Percentiles rank a stretch among this genome's conserved stretches.
Evolutionary conservation across 2,797 vertebrate species (phyloP).

Genomic region (Ambastaia sidthimunki): DNA sequence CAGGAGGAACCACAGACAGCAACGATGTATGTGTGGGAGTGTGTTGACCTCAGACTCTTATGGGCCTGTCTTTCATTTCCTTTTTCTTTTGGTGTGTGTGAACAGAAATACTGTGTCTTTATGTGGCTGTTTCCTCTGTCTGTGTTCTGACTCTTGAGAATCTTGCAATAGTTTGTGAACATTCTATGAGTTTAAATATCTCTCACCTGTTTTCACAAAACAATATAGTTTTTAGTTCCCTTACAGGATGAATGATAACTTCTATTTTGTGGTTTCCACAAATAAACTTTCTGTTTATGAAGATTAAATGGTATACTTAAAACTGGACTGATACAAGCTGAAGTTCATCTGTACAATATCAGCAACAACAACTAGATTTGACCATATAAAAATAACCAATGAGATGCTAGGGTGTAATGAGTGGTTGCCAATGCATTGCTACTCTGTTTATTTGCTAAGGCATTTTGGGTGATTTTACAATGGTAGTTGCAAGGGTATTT

Average conservation of each 20-base stretch:
- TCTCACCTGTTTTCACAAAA: conserved; percentile 69
- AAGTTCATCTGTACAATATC: conserved; percentile 50
- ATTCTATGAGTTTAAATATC: conserved; percentile 53
- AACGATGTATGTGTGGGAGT: conserved; percentile 66
- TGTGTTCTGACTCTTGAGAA: conserved; percentile 61
- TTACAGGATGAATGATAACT: conserved; percentile 2
- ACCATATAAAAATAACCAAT: neutral
- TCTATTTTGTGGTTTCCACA: conserved; percentile 4
- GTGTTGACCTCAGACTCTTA: conserved; percentile 65
- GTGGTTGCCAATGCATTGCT: too few species aligned
- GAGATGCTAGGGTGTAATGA: neutral
- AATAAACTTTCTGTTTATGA: neutral
- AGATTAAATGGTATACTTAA: too few species aligned
- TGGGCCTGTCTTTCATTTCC: conserved; percentile 52
- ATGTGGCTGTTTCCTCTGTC: conserved; percentile 49
- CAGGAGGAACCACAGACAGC: conserved; percentile 70
- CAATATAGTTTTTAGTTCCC: conserved; percentile 26
- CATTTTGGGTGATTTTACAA: too few species aligned
- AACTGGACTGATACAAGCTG: neutral
- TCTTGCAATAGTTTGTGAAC: conserved; percentile 65
- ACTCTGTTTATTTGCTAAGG: too few species aligned
- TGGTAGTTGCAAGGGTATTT: too few species aligned
- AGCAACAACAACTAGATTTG: neutral
- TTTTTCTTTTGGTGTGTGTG: conserved; percentile 59
- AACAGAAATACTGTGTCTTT: conserved; percentile 4